Evolutionary conservation across 2,888 invertebrate species (phyloP).

Genomic region (Anagyrus pseudococci): DNA sequence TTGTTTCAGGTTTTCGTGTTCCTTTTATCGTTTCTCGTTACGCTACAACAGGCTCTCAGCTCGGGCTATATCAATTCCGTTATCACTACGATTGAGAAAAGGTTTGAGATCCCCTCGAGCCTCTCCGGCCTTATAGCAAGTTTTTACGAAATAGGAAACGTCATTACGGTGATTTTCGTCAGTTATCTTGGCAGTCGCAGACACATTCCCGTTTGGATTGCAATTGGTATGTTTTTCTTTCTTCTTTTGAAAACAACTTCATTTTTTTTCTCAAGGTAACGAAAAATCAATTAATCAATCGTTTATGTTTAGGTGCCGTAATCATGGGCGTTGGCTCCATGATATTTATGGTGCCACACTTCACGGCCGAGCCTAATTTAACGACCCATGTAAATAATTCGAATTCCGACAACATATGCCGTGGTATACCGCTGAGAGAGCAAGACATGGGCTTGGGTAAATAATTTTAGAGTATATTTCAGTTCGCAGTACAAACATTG

Average conservation of each 20-base stretch:
- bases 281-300: not conserved
- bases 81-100: conserved; percentile 95
- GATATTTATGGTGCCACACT: conserved; percentile 92
- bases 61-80: conserved; percentile 94
- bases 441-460: conserved; percentile 75
- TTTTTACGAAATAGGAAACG: conserved; percentile 94
- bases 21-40: conserved; percentile 87
- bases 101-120: conserved; percentile 92
- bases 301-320: conserved; percentile 75
- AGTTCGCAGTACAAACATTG: too few relatives aligned
- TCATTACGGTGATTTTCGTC: conserved; percentile 94
- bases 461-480: too few relatives aligned
- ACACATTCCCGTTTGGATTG: conserved; percentile 95
- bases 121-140: conserved; percentile 92
- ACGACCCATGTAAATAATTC: conserved; percentile 74
- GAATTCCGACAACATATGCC: conserved; percentile 80
- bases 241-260: conserved; percentile 3
- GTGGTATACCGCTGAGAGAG: conserved; percentile 73
- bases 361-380: conserved; percentile 81
- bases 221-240: conserved; percentile 72
- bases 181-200: conserved; percentile 92
- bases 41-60: conserved; percentile 87
- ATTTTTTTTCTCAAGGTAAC: not conserved
- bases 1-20: conserved; percentile 80
- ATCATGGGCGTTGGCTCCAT: conserved; percentile 94